A percentile compares a stretch with the other conserved stretches of the same genome.
Evolutionary conservation across 2,888 invertebrate genomes (phyloP).

Genomic region (Oscheius sp.): DNA sequence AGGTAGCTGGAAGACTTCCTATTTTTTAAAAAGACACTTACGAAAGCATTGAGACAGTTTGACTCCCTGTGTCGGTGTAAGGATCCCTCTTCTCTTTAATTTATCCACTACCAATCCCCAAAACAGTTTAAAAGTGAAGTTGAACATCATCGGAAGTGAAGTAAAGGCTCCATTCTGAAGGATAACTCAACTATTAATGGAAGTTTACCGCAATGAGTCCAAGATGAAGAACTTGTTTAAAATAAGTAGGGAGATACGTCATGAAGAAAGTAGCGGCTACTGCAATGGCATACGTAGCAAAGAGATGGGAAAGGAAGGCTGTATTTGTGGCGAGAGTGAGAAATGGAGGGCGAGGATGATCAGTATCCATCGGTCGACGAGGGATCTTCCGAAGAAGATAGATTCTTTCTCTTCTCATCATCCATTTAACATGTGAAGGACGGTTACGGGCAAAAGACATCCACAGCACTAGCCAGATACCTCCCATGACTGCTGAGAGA

Average conservation of each 20-base stretch:
- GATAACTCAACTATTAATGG: background rate
- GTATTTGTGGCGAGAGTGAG: constrained; percentile 17
- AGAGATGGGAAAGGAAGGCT: constrained; percentile 27
- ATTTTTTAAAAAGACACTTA: constrained; percentile 21
- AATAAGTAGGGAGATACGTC: constrained; percentile 50
- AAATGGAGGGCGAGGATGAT: constrained; percentile 22
- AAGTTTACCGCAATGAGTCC: constrained; percentile 30
- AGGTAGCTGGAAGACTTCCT: constrained; percentile 26
- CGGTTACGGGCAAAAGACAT: constrained; percentile 9
- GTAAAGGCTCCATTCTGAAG: constrained; percentile 49
- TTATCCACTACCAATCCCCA: constrained; percentile 40
- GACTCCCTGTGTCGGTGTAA: constrained; percentile 37
- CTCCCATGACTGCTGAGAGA: constrained; percentile 14
- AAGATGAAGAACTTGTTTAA: constrained; percentile 42
- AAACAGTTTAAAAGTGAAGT: constrained; percentile 38
- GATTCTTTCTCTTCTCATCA: constrained; percentile 14
- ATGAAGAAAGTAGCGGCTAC: constrained; percentile 42
- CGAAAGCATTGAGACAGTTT: constrained; percentile 34
- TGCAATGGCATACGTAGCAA: constrained; percentile 21
- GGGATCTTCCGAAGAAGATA: constrained; percentile 1
- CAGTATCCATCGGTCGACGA: background rate
- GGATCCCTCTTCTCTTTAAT: constrained; percentile 31
- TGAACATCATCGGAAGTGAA: constrained; percentile 42
- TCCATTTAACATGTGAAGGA: constrained; percentile 13
- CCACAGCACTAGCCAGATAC: constrained; percentile 8